Evolutionary conservation across 2,113 vertebrate genomes (phyloP).

Genomic region (Apodemus speciosus): DNA sequence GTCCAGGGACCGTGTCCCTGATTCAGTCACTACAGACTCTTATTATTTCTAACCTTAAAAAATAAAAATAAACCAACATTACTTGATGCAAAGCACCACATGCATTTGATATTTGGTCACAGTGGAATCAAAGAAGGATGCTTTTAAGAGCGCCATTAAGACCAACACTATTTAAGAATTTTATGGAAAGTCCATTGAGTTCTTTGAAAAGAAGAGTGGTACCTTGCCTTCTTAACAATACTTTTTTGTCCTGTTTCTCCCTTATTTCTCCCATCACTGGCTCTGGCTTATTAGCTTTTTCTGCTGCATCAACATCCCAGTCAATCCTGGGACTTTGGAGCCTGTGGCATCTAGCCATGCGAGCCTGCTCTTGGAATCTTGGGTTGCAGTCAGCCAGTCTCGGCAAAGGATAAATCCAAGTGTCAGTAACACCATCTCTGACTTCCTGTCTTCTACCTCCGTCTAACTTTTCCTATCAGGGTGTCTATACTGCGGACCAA

Average conservation of each 20-base stretch:
- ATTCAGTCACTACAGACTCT: neutral
- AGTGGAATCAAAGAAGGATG: constrained; percentile 42
- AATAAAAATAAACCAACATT: neutral
- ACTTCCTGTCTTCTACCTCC: neutral
- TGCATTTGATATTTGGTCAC: constrained; percentile 11
- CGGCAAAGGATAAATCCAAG: neutral
- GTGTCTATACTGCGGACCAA: neutral
- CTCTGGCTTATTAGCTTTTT: neutral
- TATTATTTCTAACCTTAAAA: constrained; percentile 11
- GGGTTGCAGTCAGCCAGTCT: neutral
- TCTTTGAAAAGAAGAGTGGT: constrained; percentile 54
- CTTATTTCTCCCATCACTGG: neutral
- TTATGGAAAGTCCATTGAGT: constrained; percentile 33
- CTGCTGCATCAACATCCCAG: neutral
- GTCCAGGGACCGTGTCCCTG: neutral
- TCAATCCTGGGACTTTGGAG: neutral
- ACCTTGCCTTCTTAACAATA: constrained; percentile 19
- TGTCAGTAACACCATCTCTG: neutral
- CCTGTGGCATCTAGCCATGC: neutral
- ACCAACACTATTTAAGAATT: constrained; percentile 44
- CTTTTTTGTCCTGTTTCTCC: constrained; percentile 6
- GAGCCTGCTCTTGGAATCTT: neutral
- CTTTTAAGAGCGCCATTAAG: constrained; percentile 63
- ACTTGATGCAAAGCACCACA: neutral
- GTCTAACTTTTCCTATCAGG: neutral